These are phyloP conservation scores for Rhynchophorus ferrugineus DNA, from an alignment of 1,140 invertebrate species.

Conservation along the genomic window DNA sequence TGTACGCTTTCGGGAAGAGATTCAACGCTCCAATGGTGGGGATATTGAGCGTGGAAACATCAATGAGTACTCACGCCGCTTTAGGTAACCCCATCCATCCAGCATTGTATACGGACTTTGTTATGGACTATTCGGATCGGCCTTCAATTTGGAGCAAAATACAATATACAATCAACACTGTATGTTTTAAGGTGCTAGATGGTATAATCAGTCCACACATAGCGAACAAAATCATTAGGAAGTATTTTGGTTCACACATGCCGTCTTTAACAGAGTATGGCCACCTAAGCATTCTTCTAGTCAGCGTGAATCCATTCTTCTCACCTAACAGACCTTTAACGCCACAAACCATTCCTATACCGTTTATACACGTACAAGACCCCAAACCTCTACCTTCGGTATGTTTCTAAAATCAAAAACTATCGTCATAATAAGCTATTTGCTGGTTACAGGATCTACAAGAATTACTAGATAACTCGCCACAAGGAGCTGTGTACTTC, in stretches of 20 bases:
- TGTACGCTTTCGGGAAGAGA: not conserved
- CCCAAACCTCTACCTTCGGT: not conserved
- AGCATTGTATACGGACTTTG: not conserved
- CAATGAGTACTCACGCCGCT: not conserved
- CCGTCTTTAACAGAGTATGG: not conserved
- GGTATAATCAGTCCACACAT: not conserved
- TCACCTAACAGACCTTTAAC: not conserved
- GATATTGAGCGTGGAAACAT: not conserved
- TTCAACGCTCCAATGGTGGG: too few species aligned
- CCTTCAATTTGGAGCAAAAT: not conserved
- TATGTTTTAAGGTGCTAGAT: not conserved
- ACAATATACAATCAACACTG: not conserved
- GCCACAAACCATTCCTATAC: not conserved
- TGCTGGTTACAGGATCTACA: slow-evolving; percentile 37
- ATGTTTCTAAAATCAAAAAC: not conserved
- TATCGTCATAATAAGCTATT: slow-evolving; percentile 4
- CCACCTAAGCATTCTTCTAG: not conserved
- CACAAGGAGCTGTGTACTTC: slow-evolving; percentile 49
- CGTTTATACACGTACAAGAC: not conserved
- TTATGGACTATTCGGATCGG: not conserved
- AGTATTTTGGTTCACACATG: slow-evolving; percentile 3
- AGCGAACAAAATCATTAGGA: not conserved
- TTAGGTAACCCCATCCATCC: slow-evolving; percentile 4
- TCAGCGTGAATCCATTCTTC: not conserved
- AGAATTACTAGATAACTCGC: slow-evolving; percentile 40